Evolutionary conservation across 2,797 vertebrate genomes (phyloP), one percentile per base, ranked within the genome.

Genomic region (Thripadectes ignobilis): DNA sequence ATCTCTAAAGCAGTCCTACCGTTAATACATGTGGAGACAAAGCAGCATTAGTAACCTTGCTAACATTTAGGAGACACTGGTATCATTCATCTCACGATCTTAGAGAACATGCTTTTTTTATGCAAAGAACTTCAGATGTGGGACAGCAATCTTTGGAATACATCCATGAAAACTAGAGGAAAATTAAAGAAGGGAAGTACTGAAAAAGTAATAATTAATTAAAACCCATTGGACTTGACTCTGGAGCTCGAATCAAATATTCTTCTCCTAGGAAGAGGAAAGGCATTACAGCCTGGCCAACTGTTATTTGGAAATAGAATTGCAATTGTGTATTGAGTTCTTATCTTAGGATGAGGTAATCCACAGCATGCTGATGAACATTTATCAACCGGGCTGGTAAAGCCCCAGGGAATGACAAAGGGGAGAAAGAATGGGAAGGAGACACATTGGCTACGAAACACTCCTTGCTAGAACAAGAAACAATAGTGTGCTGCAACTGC

Each of bases 301-400:
- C 83, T 87, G 85, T 85, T 96, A 92, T 92, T 96, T 93, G 91
- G 94, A 96, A 96, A 96, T 75, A 93, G 93, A 94, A 96, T 63
- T 89, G 65, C 58, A 96, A 96, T 96, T 95, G 94, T 96, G 83
- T 95, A 96, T 92, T 96, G 95, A 93, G 94, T 87, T 95, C 96
- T 97, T 97, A 97, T 97, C 95, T 96, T 52, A 65, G 58, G 68
- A 91, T 95, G 95, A 95, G 92, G 94, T 96, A 94, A 97, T 91
- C 95, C 83, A 34, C 84, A 72, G 68, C 55, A 90, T 90, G 96
- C 77, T 93, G 96, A 95, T 94, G 93, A 94, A 95, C 67, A 0
- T 87, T 97, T 96, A 97, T 95, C 96, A 95, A 41, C 61, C 3
- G 4, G 43, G 88, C 79, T 96, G 91, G 91, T 90, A 93, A 95